Percentiles rank a stretch among this genome's conserved stretches.
Evolutionary conservation across 1,140 invertebrate species (phyloP).

Genomic region (Seison nebaliae): DNA sequence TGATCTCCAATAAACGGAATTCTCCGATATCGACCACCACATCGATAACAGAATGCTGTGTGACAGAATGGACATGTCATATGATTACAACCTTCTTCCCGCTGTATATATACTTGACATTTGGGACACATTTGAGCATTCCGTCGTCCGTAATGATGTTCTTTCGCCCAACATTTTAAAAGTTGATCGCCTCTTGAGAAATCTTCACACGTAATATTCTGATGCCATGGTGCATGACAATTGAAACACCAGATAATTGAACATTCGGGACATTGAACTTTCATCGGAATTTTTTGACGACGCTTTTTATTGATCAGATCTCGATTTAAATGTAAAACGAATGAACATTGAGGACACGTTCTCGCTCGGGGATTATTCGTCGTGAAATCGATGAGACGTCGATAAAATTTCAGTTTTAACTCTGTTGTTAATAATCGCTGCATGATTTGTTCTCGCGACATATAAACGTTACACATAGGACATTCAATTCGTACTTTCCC

Average conservation of each 20-base stretch:
- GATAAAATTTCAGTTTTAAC: conserved; percentile 20
- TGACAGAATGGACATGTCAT: conserved; percentile 27
- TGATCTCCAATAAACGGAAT: conserved; percentile 28
- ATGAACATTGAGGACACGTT: conserved; percentile 28
- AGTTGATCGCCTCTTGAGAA: conserved; percentile 25
- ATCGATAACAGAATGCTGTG: conserved; percentile 29
- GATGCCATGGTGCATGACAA: conserved; percentile 29
- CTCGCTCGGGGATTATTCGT: conserved; percentile 24
- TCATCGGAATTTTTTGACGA: conserved; percentile 16
- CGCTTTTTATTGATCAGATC: conserved; percentile 15
- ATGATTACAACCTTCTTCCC: conserved; percentile 28
- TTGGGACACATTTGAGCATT: conserved; percentile 31
- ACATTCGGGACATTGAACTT: conserved; percentile 21
- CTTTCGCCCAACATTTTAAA: conserved; percentile 26
- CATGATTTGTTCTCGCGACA: conserved; percentile 23
- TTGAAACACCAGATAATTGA: conserved; percentile 27
- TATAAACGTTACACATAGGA: conserved; percentile 18
- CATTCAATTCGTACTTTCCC: conserved; percentile 22
- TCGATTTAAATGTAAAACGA: conserved; percentile 15
- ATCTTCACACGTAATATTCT: conserved; percentile 24
- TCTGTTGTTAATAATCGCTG: conserved; percentile 18
- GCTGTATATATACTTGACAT: conserved; percentile 29
- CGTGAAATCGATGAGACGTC: conserved; percentile 22
- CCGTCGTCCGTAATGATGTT: conserved; percentile 21
- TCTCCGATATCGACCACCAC: conserved; percentile 23